Conservation (phyloP, 2,888 invertebrate species). For the Torymus texanus region DNA sequence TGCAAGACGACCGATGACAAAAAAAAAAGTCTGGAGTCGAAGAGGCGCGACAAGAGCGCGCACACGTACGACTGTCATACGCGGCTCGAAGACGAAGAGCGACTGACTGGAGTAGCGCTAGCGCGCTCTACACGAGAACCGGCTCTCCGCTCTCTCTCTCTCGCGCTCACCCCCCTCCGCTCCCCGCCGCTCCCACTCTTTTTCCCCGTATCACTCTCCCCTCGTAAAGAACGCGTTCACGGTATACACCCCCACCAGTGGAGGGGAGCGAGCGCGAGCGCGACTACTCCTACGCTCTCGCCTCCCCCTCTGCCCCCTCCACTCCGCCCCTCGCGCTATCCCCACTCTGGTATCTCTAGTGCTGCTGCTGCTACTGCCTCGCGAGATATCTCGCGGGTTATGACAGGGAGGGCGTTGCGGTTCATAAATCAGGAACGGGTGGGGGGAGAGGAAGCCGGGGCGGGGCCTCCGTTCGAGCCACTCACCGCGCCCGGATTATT, state of each 20-base stretch:
- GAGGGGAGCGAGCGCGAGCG: conserved; percentile 22
- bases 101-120: conserved; percentile 67
- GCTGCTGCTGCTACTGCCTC: conserved; percentile 7
- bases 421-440: conserved; percentile 74
- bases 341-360: conserved; percentile 29
- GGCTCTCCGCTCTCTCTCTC: conserved; percentile 56
- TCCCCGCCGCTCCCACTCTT: background rate
- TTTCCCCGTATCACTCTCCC: too few species aligned
- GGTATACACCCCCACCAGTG: conserved; percentile 32
- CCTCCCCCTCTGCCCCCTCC: conserved; percentile 1
- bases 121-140: conserved; percentile 59
- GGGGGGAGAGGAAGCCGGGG: conserved; percentile 67
- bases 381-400: conserved; percentile 63
- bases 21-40: too few species aligned
- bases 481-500: conserved; percentile 73
- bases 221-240: background rate
- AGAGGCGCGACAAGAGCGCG: too few species aligned
- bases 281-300: conserved; percentile 59
- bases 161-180: conserved; percentile 17
- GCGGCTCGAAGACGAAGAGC: conserved; percentile 59
- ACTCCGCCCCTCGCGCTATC: conserved; percentile 27
- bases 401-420: conserved; percentile 74
- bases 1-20: too few species aligned
- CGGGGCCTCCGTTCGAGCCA: conserved; percentile 71
- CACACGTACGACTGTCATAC: background rate